These are phyloP conservation scores for Tinea semifulvella DNA, from an alignment of 2,888 invertebrate genomes.

Conservation along the genomic window DNA sequence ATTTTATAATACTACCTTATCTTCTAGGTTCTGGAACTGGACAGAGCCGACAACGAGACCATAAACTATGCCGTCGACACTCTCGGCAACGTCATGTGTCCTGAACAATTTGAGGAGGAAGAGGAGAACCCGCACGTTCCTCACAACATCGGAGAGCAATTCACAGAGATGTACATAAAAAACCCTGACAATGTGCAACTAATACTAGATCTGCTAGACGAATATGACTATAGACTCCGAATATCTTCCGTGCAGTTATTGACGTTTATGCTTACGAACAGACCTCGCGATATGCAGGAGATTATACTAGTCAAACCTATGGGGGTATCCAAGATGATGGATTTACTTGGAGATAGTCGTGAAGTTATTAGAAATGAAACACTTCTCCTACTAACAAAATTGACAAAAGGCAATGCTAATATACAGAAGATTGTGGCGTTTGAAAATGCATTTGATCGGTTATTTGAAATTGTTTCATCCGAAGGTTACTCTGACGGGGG, in stretches of 20 bases:
- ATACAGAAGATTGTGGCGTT: constrained; percentile 99
- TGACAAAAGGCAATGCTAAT: constrained; percentile 94
- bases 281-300: constrained; percentile 88
- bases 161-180: constrained; percentile 97
- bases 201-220: constrained; percentile 86
- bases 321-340: constrained; percentile 98
- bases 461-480: constrained; percentile 91
- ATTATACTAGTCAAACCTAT: constrained; percentile 90
- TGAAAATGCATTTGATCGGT: constrained; percentile 96
- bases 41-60: constrained; percentile 91
- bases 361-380: constrained; percentile 97
- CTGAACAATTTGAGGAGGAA: constrained; percentile 84
- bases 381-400: constrained; percentile 85
- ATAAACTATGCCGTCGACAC: constrained; percentile 92
- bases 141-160: constrained; percentile 87
- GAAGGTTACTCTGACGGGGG: constrained; percentile 96
- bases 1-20: background rate
- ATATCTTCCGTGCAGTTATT: constrained; percentile 90
- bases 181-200: constrained; percentile 84
- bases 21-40: constrained; percentile 82
- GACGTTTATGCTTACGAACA: constrained; percentile 86
- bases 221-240: constrained; percentile 94
- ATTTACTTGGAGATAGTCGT: constrained; percentile 89
- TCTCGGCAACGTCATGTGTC: constrained; percentile 88
- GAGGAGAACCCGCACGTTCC: constrained; percentile 71